Base-by-base conservation (phyloP, 1,140 invertebrate genomes). In the Drosophila nigromelanica region DNA sequence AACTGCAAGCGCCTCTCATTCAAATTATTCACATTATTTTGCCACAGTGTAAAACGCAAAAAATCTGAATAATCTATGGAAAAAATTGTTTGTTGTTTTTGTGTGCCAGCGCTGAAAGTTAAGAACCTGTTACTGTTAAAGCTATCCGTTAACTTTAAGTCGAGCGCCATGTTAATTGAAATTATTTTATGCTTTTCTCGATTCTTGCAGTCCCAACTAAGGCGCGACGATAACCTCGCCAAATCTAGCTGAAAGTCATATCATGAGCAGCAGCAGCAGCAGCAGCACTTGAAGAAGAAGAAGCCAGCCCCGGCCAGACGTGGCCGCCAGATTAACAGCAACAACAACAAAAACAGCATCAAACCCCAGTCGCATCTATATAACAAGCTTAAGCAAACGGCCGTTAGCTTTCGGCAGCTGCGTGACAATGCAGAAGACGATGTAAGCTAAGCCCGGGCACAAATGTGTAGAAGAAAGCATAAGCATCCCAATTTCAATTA, bases 191-290 rank as follows among this genome's bases (percentile, higher is more conserved):
- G 33, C 2, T 21, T 15, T 15, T 42, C 2, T 48, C 11, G 2
- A 37, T 1, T 35, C 1, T 85, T 79, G 21, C 70, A 92, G 90
- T 90, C 89, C 67, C 91, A 91, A 73, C 87, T 90, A 91, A 91
- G 91, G 76, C 91, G 91, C 82, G 90, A 92, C 81, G 91, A 92
- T 91, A 90, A 87, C 79, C 78, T 90, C 71, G 79, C 80, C 50
- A 92, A 92, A 90, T 77, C 87, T 80, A 92, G 91, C 91, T 92
- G 91, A 92, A 92, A 92, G 80, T 91, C 80, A 62, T 86, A 76
- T 72, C 73, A 59, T 42, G 74, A 78, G 56, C 61, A 62, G 35
- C 60, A 72, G 59, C 68, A 73, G 27, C 62, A 70, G 24, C 64
- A 69, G 18, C 51, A 50, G 14, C 37, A 63, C 30, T 33, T 12